phyloP scores from a whole-genome alignment of 1,140 invertebrate species.

The Ceratitis capitata region DNA sequence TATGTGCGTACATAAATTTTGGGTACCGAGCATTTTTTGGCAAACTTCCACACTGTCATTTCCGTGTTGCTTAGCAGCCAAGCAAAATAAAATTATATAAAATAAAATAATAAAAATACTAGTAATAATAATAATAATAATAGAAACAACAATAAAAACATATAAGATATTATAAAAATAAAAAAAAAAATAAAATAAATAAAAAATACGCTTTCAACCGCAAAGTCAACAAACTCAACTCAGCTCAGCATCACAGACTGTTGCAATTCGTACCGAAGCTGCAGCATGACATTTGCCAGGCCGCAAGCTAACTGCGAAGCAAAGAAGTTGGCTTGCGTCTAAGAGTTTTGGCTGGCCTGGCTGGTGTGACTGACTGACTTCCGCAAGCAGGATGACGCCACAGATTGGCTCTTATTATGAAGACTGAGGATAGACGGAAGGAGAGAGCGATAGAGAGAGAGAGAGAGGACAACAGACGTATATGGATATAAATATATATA shows the following conservation, averaged over 20 bases:
- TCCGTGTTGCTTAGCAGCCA: slow-evolving; percentile 17
- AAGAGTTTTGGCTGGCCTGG: neutral
- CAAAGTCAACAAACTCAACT: slow-evolving; percentile 36
- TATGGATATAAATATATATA: neutral
- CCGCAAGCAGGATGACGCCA: neutral
- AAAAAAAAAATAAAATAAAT: neutral
- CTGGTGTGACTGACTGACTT: slow-evolving; percentile 5
- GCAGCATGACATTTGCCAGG: slow-evolving; percentile 27
- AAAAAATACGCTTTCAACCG: slow-evolving; percentile 26
- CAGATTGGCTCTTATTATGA: neutral
- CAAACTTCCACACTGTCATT: slow-evolving; percentile 31
- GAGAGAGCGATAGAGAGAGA: neutral
- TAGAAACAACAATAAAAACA: too few species aligned
- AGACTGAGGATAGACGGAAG: neutral
- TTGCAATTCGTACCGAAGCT: slow-evolving; percentile 21
- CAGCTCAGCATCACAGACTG: too few species aligned
- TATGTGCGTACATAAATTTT: neutral
- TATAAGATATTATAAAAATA: too few species aligned
- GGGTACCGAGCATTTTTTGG: neutral
- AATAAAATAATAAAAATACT: neutral
- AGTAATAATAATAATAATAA: neutral
- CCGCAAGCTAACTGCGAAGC: neutral
- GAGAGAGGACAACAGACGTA: neutral
- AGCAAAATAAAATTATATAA: neutral
- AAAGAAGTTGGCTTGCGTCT: neutral